These are phyloP conservation scores for Xenops minutus DNA, from an alignment of 2,797 vertebrate species.

Conservation along the genomic window DNA sequence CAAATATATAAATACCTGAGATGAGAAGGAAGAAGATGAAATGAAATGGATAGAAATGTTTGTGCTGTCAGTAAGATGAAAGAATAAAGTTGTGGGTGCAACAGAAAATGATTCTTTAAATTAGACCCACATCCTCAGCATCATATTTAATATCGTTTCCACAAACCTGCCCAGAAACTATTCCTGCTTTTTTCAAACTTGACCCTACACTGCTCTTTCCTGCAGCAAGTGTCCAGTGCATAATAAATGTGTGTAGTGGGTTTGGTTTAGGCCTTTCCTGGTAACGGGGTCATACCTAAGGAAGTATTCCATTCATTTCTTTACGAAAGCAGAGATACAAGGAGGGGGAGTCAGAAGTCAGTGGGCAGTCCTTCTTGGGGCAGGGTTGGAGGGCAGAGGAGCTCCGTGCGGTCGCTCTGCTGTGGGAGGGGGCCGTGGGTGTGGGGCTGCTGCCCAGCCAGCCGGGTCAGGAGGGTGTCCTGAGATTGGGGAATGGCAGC, in stretches of 20 bases:
- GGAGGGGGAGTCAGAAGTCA: no score
- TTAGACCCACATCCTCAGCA: not conserved
- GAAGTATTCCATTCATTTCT: no score
- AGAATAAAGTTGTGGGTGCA: conserved; percentile 15
- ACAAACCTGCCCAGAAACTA: not conserved
- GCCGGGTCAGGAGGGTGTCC: no score
- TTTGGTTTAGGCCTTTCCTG: no score
- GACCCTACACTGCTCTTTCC: not conserved
- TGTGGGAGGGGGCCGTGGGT: no score
- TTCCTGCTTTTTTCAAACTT: not conserved
- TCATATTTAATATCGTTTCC: not conserved
- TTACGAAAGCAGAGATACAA: no score
- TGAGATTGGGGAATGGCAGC: no score
- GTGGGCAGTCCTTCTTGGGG: no score
- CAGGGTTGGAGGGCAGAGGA: no score
- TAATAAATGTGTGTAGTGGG: not conserved
- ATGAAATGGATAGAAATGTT: conserved; percentile 17
- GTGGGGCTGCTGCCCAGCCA: no score
- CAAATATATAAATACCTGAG: conserved; percentile 19
- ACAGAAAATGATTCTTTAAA: conserved; percentile 6
- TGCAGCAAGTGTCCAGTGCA: not conserved
- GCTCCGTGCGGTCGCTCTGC: no score
- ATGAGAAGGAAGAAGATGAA: conserved; percentile 16
- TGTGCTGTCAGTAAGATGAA: not conserved
- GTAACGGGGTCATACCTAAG: no score